A percentile compares a stretch with the other conserved stretches of the same genome.
These are phyloP conservation scores for Murina feae DNA, from an alignment of 2,113 vertebrate genomes.

Conservation along the genomic window DNA sequence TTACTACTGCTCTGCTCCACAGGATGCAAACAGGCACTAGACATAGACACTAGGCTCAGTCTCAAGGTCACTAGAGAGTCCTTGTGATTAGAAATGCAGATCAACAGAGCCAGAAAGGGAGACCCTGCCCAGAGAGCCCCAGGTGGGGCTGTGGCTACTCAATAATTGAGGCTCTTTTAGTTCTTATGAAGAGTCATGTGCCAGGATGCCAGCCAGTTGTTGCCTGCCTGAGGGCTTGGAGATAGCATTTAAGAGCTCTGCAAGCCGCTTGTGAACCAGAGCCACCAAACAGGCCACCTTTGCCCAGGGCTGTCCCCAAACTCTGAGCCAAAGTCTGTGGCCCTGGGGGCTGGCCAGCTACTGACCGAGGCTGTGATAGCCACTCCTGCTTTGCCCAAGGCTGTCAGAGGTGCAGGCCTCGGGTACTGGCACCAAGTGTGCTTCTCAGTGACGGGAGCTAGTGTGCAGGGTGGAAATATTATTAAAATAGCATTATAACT, in stretches of 20 bases:
- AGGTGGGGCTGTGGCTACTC: not conserved
- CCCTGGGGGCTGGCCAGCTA: not conserved
- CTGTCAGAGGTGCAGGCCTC: not conserved
- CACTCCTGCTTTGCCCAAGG: not conserved
- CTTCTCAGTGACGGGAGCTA: not conserved
- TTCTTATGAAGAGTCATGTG: not conserved
- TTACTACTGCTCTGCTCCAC: not conserved
- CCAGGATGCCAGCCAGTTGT: not conserved
- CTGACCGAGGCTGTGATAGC: not conserved
- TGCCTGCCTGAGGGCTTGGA: accelerated
- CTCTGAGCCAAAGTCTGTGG: not conserved
- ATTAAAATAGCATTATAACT: too few species aligned
- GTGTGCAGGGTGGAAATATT: not conserved
- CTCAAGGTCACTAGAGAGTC: not conserved
- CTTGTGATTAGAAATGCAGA: not conserved
- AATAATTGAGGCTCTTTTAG: not conserved
- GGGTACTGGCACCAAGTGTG: accelerated
- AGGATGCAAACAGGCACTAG: not conserved
- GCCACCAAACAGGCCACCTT: too few species aligned
- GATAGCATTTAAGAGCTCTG: not conserved
- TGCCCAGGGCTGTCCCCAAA: not conserved
- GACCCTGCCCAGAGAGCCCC: not conserved
- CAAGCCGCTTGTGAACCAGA: not conserved
- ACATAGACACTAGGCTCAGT: accelerated
- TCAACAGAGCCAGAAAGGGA: not conserved